Evolutionary conservation across 2,113 vertebrate species (phyloP).

Genomic region (Lophura nycthemera): DNA sequence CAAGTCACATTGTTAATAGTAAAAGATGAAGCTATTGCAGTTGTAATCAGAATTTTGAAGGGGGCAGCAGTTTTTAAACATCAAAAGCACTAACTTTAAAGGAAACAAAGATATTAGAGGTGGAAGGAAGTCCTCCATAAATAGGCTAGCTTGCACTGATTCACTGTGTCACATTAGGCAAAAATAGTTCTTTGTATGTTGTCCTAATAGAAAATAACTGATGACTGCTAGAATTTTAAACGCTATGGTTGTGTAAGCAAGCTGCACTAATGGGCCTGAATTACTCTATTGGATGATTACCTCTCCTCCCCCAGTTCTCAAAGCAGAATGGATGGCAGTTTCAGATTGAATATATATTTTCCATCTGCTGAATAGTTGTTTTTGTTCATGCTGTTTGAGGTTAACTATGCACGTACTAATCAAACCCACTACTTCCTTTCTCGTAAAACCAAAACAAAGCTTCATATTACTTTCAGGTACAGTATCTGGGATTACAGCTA

Average conservation of each 20-base stretch:
- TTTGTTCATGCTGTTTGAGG: constrained; percentile 80
- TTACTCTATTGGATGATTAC: constrained; percentile 7
- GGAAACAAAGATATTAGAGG: neutral
- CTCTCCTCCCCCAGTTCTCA: constrained; percentile 15
- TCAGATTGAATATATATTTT: constrained; percentile 80
- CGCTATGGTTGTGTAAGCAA: neutral
- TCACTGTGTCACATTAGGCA: neutral
- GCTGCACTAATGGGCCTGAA: neutral
- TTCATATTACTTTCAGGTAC: constrained; percentile 68
- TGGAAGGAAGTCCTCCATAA: neutral
- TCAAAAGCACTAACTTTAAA: constrained; percentile 22
- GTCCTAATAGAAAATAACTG: constrained; percentile 6
- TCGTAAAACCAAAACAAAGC: constrained; percentile 86
- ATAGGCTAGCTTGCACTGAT: neutral
- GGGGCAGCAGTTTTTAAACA: neutral
- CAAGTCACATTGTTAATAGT: neutral
- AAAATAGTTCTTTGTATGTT: neutral
- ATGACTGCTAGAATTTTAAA: constrained; percentile 10
- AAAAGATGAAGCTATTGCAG: constrained; percentile 21
- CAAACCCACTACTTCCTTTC: constrained; percentile 85
- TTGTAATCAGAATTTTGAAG: constrained; percentile 7
- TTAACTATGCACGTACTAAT: constrained; percentile 75
- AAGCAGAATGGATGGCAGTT: constrained; percentile 61
- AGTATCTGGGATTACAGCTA: constrained; percentile 74
- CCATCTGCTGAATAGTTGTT: constrained; percentile 79